Base-by-base conservation (phyloP, 2,797 vertebrate species). In the Bufotes viridis region DNA sequence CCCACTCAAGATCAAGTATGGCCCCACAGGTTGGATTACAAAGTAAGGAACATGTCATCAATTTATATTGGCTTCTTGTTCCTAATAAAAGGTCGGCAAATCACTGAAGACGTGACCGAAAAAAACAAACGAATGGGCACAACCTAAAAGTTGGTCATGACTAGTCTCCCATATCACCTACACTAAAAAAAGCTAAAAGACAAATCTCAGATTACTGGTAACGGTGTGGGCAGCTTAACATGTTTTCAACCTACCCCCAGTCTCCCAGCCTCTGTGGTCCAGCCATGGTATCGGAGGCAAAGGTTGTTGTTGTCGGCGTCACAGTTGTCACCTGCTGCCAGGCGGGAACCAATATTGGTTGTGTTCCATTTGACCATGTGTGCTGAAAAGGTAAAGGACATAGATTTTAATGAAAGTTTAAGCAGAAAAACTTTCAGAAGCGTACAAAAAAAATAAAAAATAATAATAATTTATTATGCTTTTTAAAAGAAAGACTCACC, bases 261-360 rank as follows among this genome's bases (percentile, higher is more conserved):
- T 99, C 98, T 92, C 97, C 96, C 91, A 99, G 93, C 94, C 98
- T 97, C 90, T 98, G 98, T 93, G 97, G 96, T 90, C 96, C 97
- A 89, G 96, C 96, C 96, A 98, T 96, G 92, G 96, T 93, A 92
- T 99, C 98, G 84, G 98, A 97, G 81, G 96, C 91, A 91, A 99
- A 91, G 53, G 97, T 93, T 75, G 97, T 93, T 42, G 96, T 92
- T 85, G 97, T 95, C 90, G 97, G 96, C 88, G 97, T 96, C 92
- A 99, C 93, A 8, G 96, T 95, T 0, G 97, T 94, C 74, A 99
- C 94, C 94, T 98, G 98, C 90, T 99, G 98, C 98, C 98, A 99
- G 0, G 98, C 92, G 88, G 98, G 98, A 89, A 99, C 93, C 93
- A 99, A 91, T 91, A 99, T 97, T 92, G 98, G 98, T 93, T 99